Conservation (phyloP, 2,888 invertebrate genomes). For the Drosophila flavopinicola region DNA sequence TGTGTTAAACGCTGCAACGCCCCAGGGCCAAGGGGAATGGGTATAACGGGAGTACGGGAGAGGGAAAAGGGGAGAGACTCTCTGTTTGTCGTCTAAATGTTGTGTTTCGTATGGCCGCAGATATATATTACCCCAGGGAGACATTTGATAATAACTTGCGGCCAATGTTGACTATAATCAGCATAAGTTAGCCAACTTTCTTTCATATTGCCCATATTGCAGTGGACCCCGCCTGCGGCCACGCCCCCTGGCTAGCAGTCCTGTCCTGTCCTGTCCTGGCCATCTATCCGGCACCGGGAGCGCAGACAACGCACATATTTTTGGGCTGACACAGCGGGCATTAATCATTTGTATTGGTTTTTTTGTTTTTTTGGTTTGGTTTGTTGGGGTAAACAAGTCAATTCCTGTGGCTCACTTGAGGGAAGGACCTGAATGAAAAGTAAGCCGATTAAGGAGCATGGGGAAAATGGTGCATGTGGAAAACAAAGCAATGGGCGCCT, state of each 20-base stretch:
- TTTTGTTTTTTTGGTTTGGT: conserved; percentile 13
- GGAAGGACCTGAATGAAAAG: conserved; percentile 15
- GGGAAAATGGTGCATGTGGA: conserved; percentile 3
- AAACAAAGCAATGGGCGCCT: conserved; percentile 5
- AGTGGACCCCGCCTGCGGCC: conserved; percentile 22
- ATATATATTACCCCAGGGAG: conserved; percentile 74
- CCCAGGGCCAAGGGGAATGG: conserved; percentile 9
- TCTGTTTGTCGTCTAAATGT: conserved; percentile 6
- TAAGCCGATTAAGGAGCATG: conserved; percentile 39
- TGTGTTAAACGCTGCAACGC: conserved; percentile 64
- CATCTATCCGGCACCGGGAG: conserved; percentile 32
- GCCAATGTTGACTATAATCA: conserved; percentile 73
- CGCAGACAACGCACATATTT: conserved; percentile 67
- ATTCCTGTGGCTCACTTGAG: conserved; percentile 37
- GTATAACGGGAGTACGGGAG: no score
- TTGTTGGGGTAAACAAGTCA: conserved; percentile 63
- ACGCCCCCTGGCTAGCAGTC: no score
- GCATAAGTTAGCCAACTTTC: conserved; percentile 72
- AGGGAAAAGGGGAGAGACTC: not conserved
- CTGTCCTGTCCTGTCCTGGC: conserved; percentile 4
- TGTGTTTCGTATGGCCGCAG: conserved; percentile 29
- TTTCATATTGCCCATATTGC: conserved; percentile 42
- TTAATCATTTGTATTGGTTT: conserved; percentile 69
- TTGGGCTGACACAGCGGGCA: conserved; percentile 70
- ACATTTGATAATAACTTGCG: conserved; percentile 79